Percentiles rank a stretch among this genome's conserved stretches.
These are phyloP conservation scores for Aphaenogaster ashmeadi DNA, from an alignment of 1,140 invertebrate genomes.

Conservation along the genomic window DNA sequence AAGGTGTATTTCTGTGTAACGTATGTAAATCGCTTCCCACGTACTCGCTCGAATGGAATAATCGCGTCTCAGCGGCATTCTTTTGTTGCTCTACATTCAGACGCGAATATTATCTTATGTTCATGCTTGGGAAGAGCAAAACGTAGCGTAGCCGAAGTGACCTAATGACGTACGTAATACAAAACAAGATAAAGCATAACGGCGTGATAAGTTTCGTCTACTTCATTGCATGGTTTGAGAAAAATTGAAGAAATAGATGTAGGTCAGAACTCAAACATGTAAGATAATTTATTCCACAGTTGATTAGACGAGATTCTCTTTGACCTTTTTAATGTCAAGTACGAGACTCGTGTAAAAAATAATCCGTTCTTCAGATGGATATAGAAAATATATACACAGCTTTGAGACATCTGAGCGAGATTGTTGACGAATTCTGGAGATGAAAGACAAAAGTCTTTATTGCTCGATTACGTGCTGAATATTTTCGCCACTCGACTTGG, in stretches of 20 bases:
- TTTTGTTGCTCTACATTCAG: background rate
- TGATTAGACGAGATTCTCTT: background rate
- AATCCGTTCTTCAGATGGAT: background rate
- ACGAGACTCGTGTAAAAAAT: background rate
- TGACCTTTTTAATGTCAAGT: background rate
- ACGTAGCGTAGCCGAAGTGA: background rate
- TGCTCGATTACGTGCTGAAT: conserved; percentile 33
- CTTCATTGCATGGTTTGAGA: background rate
- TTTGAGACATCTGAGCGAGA: background rate
- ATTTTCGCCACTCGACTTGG: background rate
- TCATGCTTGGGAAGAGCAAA: background rate
- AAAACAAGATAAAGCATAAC: background rate
- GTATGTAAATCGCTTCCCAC: background rate
- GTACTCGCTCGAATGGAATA: background rate
- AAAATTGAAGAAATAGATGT: background rate
- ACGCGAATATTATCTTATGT: background rate
- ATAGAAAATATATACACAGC: background rate
- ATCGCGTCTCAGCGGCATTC: background rate
- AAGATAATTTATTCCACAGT: conserved; percentile 25
- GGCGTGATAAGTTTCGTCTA: background rate
- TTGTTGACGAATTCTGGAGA: background rate
- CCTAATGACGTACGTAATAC: background rate
- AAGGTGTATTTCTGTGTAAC: background rate
- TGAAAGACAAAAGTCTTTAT: conserved; percentile 1
- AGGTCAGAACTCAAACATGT: background rate